A percentile compares a stretch with the other conserved stretches of the same genome.
Evolutionary conservation across 37 sponge, comb jelly and placozoan species (phyloP).

Genomic region (Beroe ovata): DNA sequence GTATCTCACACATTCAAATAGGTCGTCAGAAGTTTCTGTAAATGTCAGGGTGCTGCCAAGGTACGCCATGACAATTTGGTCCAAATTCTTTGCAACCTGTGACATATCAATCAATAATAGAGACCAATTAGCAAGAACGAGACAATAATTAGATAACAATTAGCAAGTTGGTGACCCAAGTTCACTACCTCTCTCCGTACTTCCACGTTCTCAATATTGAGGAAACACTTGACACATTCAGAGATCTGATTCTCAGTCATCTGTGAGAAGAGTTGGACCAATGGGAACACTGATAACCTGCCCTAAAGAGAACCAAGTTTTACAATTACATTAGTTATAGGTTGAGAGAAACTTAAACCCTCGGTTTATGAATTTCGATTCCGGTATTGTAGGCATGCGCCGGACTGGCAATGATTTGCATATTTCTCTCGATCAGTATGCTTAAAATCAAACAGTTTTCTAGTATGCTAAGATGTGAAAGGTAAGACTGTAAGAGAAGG

Average conservation of each 20-base stretch:
- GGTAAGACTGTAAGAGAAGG: too few species aligned
- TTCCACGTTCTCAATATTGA: neutral
- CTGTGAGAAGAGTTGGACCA: slow-evolving; percentile 59
- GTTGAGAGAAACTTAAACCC: too few species aligned
- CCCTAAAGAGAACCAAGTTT: slow-evolving; percentile 2
- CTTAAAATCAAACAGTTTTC: too few species aligned
- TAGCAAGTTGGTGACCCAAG: too few species aligned
- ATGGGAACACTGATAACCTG: slow-evolving; percentile 20
- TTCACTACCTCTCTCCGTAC: neutral
- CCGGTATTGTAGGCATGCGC: too few species aligned
- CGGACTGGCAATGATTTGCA: too few species aligned
- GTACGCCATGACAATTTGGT: slow-evolving; percentile 9
- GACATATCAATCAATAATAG: too few species aligned
- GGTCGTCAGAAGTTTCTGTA: neutral
- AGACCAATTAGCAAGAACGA: too few species aligned
- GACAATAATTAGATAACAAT: too few species aligned
- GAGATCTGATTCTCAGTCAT: neutral
- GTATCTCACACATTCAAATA: neutral
- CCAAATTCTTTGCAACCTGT: neutral
- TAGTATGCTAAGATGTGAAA: too few species aligned
- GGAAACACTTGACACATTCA: neutral
- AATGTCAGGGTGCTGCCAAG: neutral
- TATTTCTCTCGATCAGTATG: too few species aligned
- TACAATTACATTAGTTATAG: neutral
- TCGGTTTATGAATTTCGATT: too few species aligned